Percentiles rank a stretch among this genome's conserved stretches.
phyloP scores from a whole-genome alignment of 2,797 vertebrate genomes.

The Silurus lanzhouensis region DNA sequence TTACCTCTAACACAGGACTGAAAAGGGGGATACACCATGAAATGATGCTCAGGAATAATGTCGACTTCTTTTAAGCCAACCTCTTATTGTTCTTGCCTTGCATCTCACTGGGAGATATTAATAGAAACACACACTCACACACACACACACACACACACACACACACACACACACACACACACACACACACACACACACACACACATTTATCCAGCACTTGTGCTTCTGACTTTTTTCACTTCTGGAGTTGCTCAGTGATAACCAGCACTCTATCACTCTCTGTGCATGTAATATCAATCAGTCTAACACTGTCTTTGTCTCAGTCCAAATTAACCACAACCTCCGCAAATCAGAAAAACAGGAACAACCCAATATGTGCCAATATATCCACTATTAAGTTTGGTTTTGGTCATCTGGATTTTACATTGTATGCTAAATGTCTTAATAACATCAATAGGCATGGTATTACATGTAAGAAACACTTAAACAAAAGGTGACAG shows the following conservation, averaged over 20 bases:
- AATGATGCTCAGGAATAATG: conserved; percentile 59
- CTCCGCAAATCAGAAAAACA: background rate
- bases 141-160: conserved; percentile 21
- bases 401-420: background rate
- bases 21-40: conserved; percentile 47
- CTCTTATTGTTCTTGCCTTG: conserved; percentile 65
- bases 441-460: background rate
- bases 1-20: conserved; percentile 69
- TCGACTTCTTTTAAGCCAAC: conserved; percentile 61
- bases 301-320: background rate
- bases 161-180: conserved; percentile 32
- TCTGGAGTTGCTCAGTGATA: background rate
- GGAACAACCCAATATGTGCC: background rate
- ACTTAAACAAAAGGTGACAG: background rate
- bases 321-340: background rate
- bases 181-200: conserved; percentile 35
- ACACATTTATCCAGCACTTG: conserved; percentile 53
- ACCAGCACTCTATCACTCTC: background rate
- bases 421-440: background rate
- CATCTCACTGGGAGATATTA: conserved; percentile 66
- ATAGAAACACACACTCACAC: conserved; percentile 52
- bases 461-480: background rate
- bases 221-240: conserved; percentile 33
- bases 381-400: background rate
- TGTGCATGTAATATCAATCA: background rate